Evolutionary conservation across 1,140 invertebrate genomes (phyloP).

Genomic region (Dinoponera quadriceps): DNA sequence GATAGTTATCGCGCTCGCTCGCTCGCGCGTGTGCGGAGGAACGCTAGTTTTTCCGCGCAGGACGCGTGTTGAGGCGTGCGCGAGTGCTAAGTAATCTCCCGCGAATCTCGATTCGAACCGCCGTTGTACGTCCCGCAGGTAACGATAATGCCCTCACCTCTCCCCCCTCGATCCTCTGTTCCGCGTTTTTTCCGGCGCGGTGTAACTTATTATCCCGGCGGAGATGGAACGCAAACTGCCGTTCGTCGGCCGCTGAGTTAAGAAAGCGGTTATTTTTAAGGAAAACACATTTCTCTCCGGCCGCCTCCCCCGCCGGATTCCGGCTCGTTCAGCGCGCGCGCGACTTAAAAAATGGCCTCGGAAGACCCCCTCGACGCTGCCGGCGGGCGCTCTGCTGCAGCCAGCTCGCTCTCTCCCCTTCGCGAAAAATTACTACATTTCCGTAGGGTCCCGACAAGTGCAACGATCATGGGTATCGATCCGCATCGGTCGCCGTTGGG

Average conservation of each 20-base stretch:
- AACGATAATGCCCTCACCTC: too few relatives aligned
- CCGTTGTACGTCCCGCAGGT: too few relatives aligned
- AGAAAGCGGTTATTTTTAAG: slow-evolving; percentile 33
- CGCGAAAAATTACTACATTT: slow-evolving; percentile 36
- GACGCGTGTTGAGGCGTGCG: not conserved
- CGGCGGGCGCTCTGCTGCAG: not conserved
- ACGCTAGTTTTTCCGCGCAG: not conserved
- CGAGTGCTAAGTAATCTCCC: too few relatives aligned
- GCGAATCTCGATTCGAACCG: too few relatives aligned
- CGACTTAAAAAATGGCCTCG: slow-evolving; percentile 30
- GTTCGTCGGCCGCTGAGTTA: not conserved
- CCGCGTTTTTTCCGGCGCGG: not conserved
- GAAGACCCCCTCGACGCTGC: slow-evolving; percentile 14
- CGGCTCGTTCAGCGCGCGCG: slow-evolving; percentile 29
- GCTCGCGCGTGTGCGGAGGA: too few relatives aligned
- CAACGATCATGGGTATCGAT: slow-evolving; percentile 55
- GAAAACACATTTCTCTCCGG: slow-evolving; percentile 30
- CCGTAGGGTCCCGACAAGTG: slow-evolving; percentile 32
- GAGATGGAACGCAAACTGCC: slow-evolving; percentile 22
- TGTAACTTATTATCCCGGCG: slow-evolving; percentile 12
- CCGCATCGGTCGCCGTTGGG: slow-evolving; percentile 21
- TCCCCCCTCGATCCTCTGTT: too few relatives aligned
- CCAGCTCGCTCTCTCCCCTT: not conserved
- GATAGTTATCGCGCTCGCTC: slow-evolving; percentile 20
- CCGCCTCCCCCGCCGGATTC: slow-evolving; percentile 7